Evolutionary conservation across 2,888 invertebrate genomes (phyloP).

Genomic region (Drosophila anomalata): DNA sequence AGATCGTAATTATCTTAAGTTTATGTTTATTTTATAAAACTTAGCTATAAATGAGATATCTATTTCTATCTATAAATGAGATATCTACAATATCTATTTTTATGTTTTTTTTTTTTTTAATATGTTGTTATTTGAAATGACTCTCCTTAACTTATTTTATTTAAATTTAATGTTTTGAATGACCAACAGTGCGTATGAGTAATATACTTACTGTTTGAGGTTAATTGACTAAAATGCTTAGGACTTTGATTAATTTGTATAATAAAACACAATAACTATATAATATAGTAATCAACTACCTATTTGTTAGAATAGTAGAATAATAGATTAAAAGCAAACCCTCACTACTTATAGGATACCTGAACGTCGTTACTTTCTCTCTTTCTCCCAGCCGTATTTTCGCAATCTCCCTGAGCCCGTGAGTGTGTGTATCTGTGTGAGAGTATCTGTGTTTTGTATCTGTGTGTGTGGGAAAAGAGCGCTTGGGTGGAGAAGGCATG

Average conservation of each 20-base stretch:
- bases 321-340: background rate
- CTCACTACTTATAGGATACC: background rate
- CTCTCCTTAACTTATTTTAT: too few species aligned
- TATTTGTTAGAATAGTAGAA: background rate
- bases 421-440: constrained; percentile 3
- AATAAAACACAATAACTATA: too few species aligned
- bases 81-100: too few species aligned
- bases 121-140: too few species aligned
- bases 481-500: constrained; percentile 22
- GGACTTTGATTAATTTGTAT: too few species aligned
- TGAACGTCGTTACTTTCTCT: background rate
- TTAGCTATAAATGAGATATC: too few species aligned
- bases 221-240: too few species aligned
- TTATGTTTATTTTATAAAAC: too few species aligned
- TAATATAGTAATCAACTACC: too few species aligned
- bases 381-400: constrained; percentile 22
- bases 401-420: constrained; percentile 23
- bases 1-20: too few species aligned
- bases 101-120: too few species aligned
- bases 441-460: background rate
- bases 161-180: background rate
- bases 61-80: too few species aligned
- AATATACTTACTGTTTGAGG: background rate
- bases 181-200: background rate
- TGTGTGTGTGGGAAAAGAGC: background rate